Percentiles rank a stretch among this genome's conserved stretches.
phyloP scores from a whole-genome alignment of 2,888 invertebrate species.

The Allacma fusca region DNA sequence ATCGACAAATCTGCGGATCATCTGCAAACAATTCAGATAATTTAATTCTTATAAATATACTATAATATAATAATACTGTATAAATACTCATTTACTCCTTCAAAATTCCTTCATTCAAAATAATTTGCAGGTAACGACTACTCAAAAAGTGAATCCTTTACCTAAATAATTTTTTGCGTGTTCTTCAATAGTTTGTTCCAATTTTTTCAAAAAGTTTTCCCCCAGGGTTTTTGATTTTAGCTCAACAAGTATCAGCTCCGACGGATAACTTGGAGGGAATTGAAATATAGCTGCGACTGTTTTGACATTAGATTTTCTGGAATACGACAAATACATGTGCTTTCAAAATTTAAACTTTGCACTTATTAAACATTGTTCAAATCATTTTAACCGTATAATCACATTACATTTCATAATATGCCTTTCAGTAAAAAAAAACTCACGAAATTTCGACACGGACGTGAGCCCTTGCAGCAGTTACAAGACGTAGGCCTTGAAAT shows the following conservation, averaged over 20 bases:
- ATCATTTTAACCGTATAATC: neutral
- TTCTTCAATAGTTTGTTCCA: slow-evolving; percentile 72
- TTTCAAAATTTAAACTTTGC: too few relatives aligned
- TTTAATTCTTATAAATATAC: too few relatives aligned
- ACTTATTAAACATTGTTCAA: neutral
- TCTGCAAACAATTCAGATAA: slow-evolving; percentile 42
- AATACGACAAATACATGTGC: neutral
- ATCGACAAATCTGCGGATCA: slow-evolving; percentile 67
- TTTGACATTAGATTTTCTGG: slow-evolving; percentile 71
- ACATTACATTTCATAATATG: neutral
- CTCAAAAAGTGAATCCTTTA: slow-evolving; percentile 63
- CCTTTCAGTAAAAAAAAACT: neutral
- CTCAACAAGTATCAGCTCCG: slow-evolving; percentile 71
- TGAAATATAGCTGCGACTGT: slow-evolving; percentile 73
- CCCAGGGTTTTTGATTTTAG: slow-evolving; percentile 76
- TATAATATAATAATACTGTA: too few relatives aligned
- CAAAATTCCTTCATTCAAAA: too few relatives aligned
- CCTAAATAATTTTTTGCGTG: slow-evolving; percentile 70
- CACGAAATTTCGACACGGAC: slow-evolving; percentile 32
- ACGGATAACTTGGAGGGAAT: slow-evolving; percentile 74
- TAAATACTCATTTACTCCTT: neutral
- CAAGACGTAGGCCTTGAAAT: neutral
- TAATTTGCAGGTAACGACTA: neutral
- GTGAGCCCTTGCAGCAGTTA: slow-evolving; percentile 12
- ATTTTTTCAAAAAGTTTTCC: slow-evolving; percentile 70